A percentile compares a stretch with the other conserved stretches of the same genome.
Conservation (phyloP, 2,888 invertebrate genomes). For the Cepaea hortensis region DNA sequence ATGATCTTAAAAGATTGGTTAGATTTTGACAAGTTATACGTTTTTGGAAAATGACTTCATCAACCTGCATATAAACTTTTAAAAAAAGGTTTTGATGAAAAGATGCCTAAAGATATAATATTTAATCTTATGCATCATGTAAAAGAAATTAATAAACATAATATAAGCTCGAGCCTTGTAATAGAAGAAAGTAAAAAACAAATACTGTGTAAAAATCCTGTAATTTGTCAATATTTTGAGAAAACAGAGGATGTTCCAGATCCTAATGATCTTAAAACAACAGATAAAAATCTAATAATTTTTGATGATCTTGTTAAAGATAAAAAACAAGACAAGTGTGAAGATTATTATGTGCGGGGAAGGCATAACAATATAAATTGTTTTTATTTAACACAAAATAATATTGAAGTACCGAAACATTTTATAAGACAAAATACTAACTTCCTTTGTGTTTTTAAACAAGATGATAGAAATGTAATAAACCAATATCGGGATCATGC, state of each 20-base stretch:
- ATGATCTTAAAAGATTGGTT: constrained; percentile 18
- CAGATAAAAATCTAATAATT: constrained; percentile 20
- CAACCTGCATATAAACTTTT: background rate
- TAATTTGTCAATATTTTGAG: constrained; percentile 16
- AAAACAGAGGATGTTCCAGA: constrained; percentile 2
- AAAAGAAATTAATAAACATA: background rate
- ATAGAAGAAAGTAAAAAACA: constrained; percentile 16
- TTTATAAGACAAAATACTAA: constrained; percentile 19
- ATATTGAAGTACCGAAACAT: constrained; percentile 10
- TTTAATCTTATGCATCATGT: background rate
- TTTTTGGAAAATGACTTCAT: background rate
- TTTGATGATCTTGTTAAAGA: background rate
- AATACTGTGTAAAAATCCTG: constrained; percentile 5
- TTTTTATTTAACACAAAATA: background rate
- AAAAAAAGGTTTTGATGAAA: constrained; percentile 11
- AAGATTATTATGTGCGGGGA: constrained; percentile 3
- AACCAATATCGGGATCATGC: constrained; percentile 6
- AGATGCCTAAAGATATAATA: constrained; percentile 12
- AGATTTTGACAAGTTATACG: constrained; percentile 19
- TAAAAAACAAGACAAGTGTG: background rate
- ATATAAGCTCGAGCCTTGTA: background rate
- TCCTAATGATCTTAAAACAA: constrained; percentile 13
- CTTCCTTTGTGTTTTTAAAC: constrained; percentile 8
- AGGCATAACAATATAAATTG: background rate
- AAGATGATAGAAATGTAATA: constrained; percentile 9